A percentile compares a stretch with the other conserved stretches of the same genome.
These are phyloP conservation scores for Prionace glauca DNA, from an alignment of 2,797 vertebrate genomes.

Conservation along the genomic window DNA sequence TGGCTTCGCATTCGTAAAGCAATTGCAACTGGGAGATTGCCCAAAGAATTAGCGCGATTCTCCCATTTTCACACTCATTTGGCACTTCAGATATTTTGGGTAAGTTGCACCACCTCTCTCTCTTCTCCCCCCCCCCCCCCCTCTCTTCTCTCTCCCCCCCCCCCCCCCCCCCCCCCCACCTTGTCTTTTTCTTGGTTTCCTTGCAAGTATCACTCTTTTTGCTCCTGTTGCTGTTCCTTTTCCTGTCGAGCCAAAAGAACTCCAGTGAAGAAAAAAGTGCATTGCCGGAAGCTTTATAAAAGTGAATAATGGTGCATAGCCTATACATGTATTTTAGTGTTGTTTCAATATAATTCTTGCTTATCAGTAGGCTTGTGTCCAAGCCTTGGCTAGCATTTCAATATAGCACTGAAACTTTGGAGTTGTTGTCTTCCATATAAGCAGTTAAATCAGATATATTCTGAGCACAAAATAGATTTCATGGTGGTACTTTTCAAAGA, in stretches of 20 bases:
- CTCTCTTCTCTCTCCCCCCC: too few species aligned
- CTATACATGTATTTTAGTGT: not conserved
- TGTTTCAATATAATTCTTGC: not conserved
- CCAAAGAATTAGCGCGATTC: too few species aligned
- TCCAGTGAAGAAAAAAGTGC: not conserved
- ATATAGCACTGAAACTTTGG: too few species aligned
- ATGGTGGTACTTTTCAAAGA: not conserved
- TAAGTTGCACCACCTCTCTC: too few species aligned
- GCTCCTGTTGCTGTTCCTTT: not conserved
- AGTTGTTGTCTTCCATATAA: not conserved
- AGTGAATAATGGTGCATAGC: not conserved
- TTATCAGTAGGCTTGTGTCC: not conserved
- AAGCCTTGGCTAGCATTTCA: not conserved
- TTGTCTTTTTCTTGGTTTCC: not conserved
- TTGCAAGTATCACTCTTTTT: not conserved
- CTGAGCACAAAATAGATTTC: not conserved
- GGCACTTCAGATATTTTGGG: too few species aligned
- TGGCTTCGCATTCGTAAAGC: too few species aligned
- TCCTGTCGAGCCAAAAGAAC: not conserved
- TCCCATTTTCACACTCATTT: too few species aligned
- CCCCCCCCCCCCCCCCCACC: too few species aligned
- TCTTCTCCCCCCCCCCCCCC: too few species aligned
- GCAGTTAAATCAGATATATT: not conserved
- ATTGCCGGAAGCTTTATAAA: not conserved
- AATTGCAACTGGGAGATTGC: too few species aligned